These are phyloP conservation scores for Caenorhabditis auriculariae DNA, from an alignment of 2,888 invertebrate genomes.

Conservation along the genomic window DNA sequence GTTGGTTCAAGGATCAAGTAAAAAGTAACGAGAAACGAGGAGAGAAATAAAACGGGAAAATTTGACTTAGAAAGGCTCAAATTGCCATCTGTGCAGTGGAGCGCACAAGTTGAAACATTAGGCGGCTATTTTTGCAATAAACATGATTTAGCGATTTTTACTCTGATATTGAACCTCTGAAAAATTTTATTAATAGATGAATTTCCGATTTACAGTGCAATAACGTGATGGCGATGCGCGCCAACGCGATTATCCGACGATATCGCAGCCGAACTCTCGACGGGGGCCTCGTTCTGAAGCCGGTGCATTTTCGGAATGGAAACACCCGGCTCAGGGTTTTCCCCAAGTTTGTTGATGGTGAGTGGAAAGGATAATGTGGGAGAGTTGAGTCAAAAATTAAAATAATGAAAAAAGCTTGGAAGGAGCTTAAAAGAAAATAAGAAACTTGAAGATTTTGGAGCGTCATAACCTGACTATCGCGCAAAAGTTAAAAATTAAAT, in stretches of 20 bases:
- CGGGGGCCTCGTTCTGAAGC: constrained; percentile 60
- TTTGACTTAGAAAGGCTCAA: too few relatives aligned
- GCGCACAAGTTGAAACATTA: too few relatives aligned
- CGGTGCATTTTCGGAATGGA: constrained; percentile 61
- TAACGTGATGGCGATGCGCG: constrained; percentile 62
- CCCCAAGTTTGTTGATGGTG: constrained; percentile 62
- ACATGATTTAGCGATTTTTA: too few relatives aligned
- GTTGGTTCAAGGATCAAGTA: constrained; percentile 25
- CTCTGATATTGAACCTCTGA: too few relatives aligned
- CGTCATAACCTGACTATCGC: too few relatives aligned
- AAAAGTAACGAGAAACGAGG: too few relatives aligned
- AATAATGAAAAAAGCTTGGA: constrained; percentile 4
- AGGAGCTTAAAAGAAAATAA: constrained; percentile 1
- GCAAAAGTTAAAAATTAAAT: too few relatives aligned
- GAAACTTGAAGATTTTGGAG: not conserved
- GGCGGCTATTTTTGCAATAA: too few relatives aligned
- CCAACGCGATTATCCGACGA: constrained; percentile 61
- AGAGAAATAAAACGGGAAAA: too few relatives aligned
- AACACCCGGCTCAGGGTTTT: constrained; percentile 61
- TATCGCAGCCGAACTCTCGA: constrained; percentile 60
- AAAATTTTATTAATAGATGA: constrained; percentile 2
- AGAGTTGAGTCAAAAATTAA: constrained; percentile 1
- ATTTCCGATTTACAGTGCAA: constrained; percentile 47
- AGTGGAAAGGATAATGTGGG: too few relatives aligned
- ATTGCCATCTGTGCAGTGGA: too few relatives aligned